Conservation (phyloP, 2,888 invertebrate species). For the Aradus depressus region DNA sequence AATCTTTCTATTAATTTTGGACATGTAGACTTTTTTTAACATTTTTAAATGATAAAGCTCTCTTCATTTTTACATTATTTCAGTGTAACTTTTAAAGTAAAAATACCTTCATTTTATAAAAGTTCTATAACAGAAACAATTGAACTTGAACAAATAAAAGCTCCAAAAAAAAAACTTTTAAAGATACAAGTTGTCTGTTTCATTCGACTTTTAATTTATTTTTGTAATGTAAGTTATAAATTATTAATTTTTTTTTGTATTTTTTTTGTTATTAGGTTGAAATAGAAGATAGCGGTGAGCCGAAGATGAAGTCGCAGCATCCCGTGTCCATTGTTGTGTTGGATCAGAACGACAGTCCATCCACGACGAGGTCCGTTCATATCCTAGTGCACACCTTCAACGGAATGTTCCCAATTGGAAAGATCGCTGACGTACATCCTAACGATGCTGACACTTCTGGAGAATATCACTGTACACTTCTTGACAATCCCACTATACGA, state of each 20-base stretch:
- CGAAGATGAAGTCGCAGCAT: conserved; percentile 71
- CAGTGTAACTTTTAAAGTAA: too few relatives aligned
- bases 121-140: too few relatives aligned
- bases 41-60: too few relatives aligned
- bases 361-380: conserved; percentile 68
- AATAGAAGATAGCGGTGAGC: conserved; percentile 79
- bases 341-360: conserved; percentile 87
- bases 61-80: too few relatives aligned
- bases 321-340: conserved; percentile 61
- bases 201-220: neutral
- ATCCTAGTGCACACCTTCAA: conserved; percentile 68
- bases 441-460: conserved; percentile 85
- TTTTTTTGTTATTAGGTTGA: conserved; percentile 43
- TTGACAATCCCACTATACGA: conserved; percentile 49
- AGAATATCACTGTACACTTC: conserved; percentile 73
- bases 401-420: conserved; percentile 61
- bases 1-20: too few relatives aligned
- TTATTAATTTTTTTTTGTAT: neutral
- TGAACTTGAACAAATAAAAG: too few relatives aligned
- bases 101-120: too few relatives aligned
- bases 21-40: too few relatives aligned
- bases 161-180: too few relatives aligned
- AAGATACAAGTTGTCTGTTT: neutral
- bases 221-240: neutral
- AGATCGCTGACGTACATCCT: conserved; percentile 83